These are phyloP conservation scores for Myotis planiceps DNA, from an alignment of 2,797 vertebrate genomes.

Conservation along the genomic window DNA sequence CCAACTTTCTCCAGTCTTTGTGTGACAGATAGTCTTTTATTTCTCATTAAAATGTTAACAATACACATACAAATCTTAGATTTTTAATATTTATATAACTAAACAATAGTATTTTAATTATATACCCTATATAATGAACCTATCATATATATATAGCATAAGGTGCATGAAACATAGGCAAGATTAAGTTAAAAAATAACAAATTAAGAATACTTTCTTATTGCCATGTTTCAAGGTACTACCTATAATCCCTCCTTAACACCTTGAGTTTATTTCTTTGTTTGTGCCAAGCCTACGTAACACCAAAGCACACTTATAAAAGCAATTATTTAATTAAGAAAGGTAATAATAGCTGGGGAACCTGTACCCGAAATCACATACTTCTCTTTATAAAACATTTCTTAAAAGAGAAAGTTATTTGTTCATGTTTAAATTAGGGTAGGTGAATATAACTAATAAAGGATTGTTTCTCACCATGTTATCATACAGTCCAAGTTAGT, in stretches of 20 bases:
- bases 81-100: background rate
- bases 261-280: background rate
- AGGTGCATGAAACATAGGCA: background rate
- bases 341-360: background rate
- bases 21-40: background rate
- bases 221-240: background rate
- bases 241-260: background rate
- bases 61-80: background rate
- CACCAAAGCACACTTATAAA: background rate
- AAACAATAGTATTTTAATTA: background rate
- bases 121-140: background rate
- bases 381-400: background rate
- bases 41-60: background rate
- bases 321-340: background rate
- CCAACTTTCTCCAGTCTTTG: background rate
- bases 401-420: background rate
- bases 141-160: background rate
- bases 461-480: background rate
- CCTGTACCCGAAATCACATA: background rate
- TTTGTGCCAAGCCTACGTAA: background rate
- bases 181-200: background rate
- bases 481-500: background rate
- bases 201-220: conserved; percentile 1
- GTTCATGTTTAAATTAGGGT: background rate
- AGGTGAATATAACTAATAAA: background rate